Evolutionary conservation across 35 echinoderm and acorn worm genomes (phyloP), one percentile per base, ranked within the genome.

Genomic region (Nesometra sesokonis): DNA sequence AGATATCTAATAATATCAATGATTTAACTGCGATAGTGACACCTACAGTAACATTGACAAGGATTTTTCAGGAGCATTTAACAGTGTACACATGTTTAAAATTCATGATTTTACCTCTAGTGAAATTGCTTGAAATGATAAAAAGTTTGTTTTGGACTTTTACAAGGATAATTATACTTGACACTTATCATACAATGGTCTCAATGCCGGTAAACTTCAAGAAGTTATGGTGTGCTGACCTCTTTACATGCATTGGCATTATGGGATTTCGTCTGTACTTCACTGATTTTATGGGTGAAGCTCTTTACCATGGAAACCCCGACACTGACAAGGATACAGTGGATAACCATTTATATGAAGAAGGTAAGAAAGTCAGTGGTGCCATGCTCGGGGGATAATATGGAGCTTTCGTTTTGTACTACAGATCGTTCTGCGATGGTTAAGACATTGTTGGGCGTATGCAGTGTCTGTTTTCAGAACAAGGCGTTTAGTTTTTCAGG

Each of bases 231-330:
- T 2, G 87, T 0, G 90, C 93, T 33, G 83, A 93, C 29, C 87
- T 99, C 36, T 76, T 94, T n/a, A 91, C 96, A 0, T 89, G 79
- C 39, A 94, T 86, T 30, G 96, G 93, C 3, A 90, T 99, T 52
- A 91, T 99, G 81, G 96, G 96, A 0, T 99, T 99, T 76, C 89
- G 87, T 21, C 77, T 99, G 21, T 99, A 90, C 88, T 99, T 99
- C 32, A 94, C 92, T 3, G 96, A 99, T 82, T 99, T 94, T 40
- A 86, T 99, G 29, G 96, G 92, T 4, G 92, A 93, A 36, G 81
- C 92, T 0, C 47, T 99, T 0, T 99, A 88, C 85, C 87, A 92
- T 67, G 96, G 96, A 5, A 99, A 94, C 36, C 96, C 96, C 0
- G 90, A 99, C 0, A 35, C 92, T 0, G 27, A 38, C 13, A 84